These are phyloP conservation scores for Polyergus mexicanus DNA, from an alignment of 1,140 invertebrate genomes.

Conservation along the genomic window DNA sequence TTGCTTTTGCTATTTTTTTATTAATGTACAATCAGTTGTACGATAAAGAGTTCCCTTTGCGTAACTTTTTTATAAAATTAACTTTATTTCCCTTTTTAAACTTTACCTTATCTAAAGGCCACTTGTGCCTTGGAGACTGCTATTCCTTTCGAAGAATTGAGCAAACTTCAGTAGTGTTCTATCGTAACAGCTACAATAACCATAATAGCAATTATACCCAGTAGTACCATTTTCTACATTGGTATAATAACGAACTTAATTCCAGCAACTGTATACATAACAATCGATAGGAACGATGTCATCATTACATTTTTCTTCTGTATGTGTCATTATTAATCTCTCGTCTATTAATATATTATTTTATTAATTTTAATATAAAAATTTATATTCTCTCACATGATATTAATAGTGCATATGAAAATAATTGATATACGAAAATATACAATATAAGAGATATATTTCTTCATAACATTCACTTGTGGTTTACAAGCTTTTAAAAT, in stretches of 20 bases:
- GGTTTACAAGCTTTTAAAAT: neutral
- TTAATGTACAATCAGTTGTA: neutral
- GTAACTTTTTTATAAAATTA: slow-evolving; percentile 3
- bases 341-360: neutral
- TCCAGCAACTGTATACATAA: neutral
- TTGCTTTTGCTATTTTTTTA: neutral
- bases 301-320: neutral
- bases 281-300: neutral
- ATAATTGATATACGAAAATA: neutral
- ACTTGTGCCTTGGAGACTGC: neutral
- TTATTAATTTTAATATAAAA: neutral
- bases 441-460: neutral
- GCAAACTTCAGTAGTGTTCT: neutral
- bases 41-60: neutral
- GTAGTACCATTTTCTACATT: neutral
- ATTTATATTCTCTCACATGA: neutral
- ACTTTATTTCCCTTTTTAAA: neutral
- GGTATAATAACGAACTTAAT: slow-evolving; percentile 14
- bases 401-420: neutral
- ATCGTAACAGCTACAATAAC: neutral
- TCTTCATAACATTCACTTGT: neutral
- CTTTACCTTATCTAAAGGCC: neutral
- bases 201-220: neutral
- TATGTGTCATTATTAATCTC: neutral
- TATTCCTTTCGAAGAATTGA: neutral